Evolutionary conservation across 2,113 vertebrate species (phyloP), one percentile per base, ranked within the genome.

Genomic region (Salminus brasiliensis): DNA sequence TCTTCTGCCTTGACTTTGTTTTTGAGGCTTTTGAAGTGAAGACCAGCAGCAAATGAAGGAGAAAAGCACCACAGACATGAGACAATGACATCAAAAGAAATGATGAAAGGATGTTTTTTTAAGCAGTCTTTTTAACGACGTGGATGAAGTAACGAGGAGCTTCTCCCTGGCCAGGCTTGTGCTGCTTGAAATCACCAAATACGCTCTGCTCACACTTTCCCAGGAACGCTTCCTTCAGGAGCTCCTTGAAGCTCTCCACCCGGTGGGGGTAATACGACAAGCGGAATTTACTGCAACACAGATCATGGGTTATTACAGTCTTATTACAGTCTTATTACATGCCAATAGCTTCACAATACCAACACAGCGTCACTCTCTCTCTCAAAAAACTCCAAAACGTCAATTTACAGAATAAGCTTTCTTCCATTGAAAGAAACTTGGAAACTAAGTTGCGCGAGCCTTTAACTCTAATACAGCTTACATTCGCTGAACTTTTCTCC

Each of bases 71-170:
- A 34, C 29, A 63, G 43, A 47, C 21, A 63, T 16, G 49, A 47
- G 49, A 63, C 30, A 16, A 10, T 41, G 21, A 4, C 25, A n/a
- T 15, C 8, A 39, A 7, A 27, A 76, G n/a, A 4, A 47, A 60
- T 11, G 36, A 6, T 18, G 16, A 60, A 59, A 32, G 27, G n/a
- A 52, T 52, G 66, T 21, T 29, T 30, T 29, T 30, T 95, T 89
- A 99, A 45, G 85, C 91, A 0, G 49, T 95, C 89, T 89, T 98
- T 93, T 96, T 95, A 84, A 96, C 92, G 0, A 99, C 96, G 0
- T 99, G 98, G 91, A 99, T 97, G 91, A 98, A 99, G 85, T 99
- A 99, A 89, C 98, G 98, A 3, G 98, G 97, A 0, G 88, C 29
- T 0, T 92, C 86, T 70, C 76, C 83, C 89, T 97, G 95, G 29